Evolutionary conservation across 2,888 invertebrate species (phyloP), one percentile per base, ranked within the genome.

Genomic region (Pteria penguin): DNA sequence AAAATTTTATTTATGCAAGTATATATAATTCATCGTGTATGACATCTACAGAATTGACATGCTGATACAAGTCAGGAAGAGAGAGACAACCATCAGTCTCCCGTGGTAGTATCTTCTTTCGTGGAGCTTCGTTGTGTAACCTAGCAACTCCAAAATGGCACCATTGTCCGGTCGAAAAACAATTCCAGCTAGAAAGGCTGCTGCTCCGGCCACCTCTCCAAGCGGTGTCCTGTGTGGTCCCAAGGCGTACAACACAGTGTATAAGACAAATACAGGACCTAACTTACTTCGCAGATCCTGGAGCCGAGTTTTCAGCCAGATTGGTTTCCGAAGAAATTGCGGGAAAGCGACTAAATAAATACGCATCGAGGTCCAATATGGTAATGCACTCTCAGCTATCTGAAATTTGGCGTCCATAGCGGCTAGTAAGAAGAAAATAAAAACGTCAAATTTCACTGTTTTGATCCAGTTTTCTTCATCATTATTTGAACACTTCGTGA

Each of bases 141-240:
- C 81, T 2, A 79, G 4, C 14, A 74, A 31, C 24, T 79, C 74
- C 66, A 81, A 55, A 45, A 79, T 66, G 8, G 70, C 66, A 14
- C 75, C 57, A 62, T 81, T 81, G 58, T 81, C 79, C 2, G 79
- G 79, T n/a, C 79, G 75, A 18, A 71, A 74, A 3, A 79, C 24
- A 52, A 72, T 45, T 26, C 74, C 79, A 0, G 75, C 75, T 4
- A 61, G 18, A 0, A 69, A 4, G 18, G 72, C 55, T 2, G 74
- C 60, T 24, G 36, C 45, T 11, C 54, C n/a, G 8, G 62, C 74
- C 22, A 75, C 8, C 22, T 29, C 26, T n/a, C 18, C 32, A 1
- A 4, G 22, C 29, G 26, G 60, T 22, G 18, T 4, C n/a, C n/a
- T n/a, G 4, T 55, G 26, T 18, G 29, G 32, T 26, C 2, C 14